These are phyloP conservation scores for Cantharis flavilabris DNA, from an alignment of 2,888 invertebrate species.

Conservation along the genomic window DNA sequence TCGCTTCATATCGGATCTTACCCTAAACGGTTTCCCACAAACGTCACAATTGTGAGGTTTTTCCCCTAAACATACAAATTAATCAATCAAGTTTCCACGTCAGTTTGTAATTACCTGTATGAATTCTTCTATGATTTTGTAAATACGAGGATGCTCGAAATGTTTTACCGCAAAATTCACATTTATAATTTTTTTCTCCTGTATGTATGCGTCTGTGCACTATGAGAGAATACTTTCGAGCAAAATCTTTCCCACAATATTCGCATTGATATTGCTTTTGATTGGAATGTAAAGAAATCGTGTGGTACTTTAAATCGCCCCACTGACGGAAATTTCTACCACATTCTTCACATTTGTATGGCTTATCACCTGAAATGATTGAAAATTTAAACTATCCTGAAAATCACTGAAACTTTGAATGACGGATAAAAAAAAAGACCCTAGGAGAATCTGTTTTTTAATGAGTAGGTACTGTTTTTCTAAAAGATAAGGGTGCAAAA, in stretches of 20 bases:
- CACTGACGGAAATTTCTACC: slow-evolving; percentile 82
- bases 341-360: slow-evolving; percentile 81
- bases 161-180: slow-evolving; percentile 80
- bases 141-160: slow-evolving; percentile 87
- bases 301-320: slow-evolving; percentile 88
- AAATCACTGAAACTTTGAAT: neutral
- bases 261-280: slow-evolving; percentile 86
- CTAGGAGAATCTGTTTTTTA: too few species aligned
- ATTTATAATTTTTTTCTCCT: slow-evolving; percentile 84
- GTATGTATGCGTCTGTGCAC: slow-evolving; percentile 86
- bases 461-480: too few species aligned
- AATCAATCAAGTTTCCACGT: neutral
- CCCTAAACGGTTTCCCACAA: slow-evolving; percentile 82
- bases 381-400: neutral
- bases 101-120: slow-evolving; percentile 68
- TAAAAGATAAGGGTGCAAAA: too few species aligned
- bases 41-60: slow-evolving; percentile 76
- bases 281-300: slow-evolving; percentile 79
- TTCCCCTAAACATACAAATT: slow-evolving; percentile 60
- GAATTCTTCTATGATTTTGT: slow-evolving; percentile 81
- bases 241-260: slow-evolving; percentile 87
- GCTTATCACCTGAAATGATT: slow-evolving; percentile 69
- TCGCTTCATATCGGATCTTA: slow-evolving; percentile 80
- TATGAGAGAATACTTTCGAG: slow-evolving; percentile 83
- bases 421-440: too few species aligned